Conservation (phyloP, 2,113 vertebrate genomes). For the Odontophorus gujanensis region DNA sequence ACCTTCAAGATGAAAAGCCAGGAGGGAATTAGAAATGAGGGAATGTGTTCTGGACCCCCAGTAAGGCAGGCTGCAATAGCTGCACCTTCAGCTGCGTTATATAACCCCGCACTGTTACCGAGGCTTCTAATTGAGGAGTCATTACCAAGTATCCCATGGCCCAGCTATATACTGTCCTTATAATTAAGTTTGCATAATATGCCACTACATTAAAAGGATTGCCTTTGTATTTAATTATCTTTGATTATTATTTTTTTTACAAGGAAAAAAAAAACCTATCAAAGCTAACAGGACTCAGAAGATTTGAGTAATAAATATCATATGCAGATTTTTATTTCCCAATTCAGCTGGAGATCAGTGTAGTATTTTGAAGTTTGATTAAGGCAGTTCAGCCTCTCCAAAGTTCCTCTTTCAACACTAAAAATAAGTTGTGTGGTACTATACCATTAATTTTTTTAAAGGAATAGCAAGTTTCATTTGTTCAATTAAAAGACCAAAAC, state of each 20-base stretch:
- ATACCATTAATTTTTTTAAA: not conserved
- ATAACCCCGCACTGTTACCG: not conserved
- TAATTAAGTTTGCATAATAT: conserved; percentile 69
- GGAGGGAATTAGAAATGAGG: not conserved
- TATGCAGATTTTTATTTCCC: conserved; percentile 79
- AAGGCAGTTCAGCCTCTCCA: conserved; percentile 66
- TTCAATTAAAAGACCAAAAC: conserved; percentile 25
- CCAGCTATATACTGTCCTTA: conserved; percentile 43
- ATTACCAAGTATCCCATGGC: not conserved
- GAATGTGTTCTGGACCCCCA: not conserved
- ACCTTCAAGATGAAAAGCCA: not conserved
- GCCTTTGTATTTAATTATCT: conserved; percentile 68
- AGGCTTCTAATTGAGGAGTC: not conserved
- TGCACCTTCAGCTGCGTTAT: not conserved
- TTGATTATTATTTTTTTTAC: conserved; percentile 52
- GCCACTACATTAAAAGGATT: conserved; percentile 72
- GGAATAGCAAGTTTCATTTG: not conserved
- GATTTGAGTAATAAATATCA: conserved; percentile 78
- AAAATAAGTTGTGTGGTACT: conserved; percentile 18
- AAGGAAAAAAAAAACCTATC: conserved; percentile 70
- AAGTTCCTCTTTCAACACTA: conserved; percentile 51
- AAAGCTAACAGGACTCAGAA: conserved; percentile 81
- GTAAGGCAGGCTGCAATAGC: not conserved
- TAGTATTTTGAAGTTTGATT: conserved; percentile 78
- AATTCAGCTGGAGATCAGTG: conserved; percentile 69